Conservation (phyloP, 2,888 invertebrate genomes). For the Aphodius granarius region DNA sequence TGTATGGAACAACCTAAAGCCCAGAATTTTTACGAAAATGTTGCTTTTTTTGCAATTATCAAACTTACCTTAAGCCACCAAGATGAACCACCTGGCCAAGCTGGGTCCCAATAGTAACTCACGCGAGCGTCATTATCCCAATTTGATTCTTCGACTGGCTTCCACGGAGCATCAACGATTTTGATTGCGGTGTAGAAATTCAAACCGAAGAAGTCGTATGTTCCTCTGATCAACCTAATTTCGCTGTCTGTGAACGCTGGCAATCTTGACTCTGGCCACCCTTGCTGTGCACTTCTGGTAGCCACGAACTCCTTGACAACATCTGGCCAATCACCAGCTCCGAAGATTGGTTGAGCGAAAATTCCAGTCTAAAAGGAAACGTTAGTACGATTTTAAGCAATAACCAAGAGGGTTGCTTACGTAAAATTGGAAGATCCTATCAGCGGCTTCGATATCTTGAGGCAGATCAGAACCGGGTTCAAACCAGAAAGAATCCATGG, state of each 20-base stretch:
- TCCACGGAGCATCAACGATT: background rate
- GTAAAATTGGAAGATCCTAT: constrained; percentile 45
- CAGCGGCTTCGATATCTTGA: constrained; percentile 55
- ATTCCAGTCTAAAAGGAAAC: constrained; percentile 53
- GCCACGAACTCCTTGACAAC: constrained; percentile 62
- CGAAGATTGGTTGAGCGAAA: constrained; percentile 67
- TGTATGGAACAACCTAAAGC: constrained; percentile 15
- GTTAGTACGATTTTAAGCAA: background rate
- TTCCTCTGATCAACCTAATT: constrained; percentile 58
- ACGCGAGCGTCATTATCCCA: constrained; percentile 15
- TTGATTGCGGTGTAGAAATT: constrained; percentile 67
- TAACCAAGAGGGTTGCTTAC: constrained; percentile 29
- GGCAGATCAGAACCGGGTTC: constrained; percentile 53
- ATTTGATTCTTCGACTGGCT: background rate
- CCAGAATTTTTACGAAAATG: background rate
- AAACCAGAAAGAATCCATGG: constrained; percentile 54
- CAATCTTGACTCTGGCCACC: constrained; percentile 60
- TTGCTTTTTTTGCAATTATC: background rate
- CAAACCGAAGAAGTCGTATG: constrained; percentile 70
- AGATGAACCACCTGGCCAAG: constrained; percentile 48
- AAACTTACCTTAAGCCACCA: constrained; percentile 18
- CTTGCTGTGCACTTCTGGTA: constrained; percentile 59
- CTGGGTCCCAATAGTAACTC: constrained; percentile 8
- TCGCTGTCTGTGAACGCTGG: constrained; percentile 63
- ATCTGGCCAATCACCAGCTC: constrained; percentile 64